These are phyloP conservation scores for Meloe dianella DNA, from an alignment of 2,888 invertebrate species.

Conservation along the genomic window DNA sequence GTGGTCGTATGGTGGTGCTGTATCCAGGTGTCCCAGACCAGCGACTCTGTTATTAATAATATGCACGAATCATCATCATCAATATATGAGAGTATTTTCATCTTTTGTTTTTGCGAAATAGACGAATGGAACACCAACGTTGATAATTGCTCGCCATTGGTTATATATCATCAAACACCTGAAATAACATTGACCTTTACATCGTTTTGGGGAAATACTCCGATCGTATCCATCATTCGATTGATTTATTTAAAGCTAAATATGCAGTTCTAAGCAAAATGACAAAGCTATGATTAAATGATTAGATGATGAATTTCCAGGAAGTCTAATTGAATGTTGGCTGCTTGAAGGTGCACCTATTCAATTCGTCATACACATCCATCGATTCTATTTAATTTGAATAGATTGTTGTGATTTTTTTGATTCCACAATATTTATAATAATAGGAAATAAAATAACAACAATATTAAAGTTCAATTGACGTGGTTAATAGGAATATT, in stretches of 20 bases:
- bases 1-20: slow-evolving; percentile 31
- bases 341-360: background rate
- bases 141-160: slow-evolving; percentile 44
- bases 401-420: background rate
- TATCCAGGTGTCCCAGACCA: slow-evolving; percentile 35
- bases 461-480: slow-evolving; percentile 8
- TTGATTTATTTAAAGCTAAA: slow-evolving; percentile 18
- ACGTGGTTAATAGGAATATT: background rate
- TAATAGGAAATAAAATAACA: background rate
- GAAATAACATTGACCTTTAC: slow-evolving; percentile 40
- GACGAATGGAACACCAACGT: slow-evolving; percentile 49
- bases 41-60: slow-evolving; percentile 29
- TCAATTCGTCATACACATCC: background rate
- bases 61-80: slow-evolving; percentile 39
- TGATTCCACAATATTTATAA: background rate
- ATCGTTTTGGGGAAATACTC: background rate
- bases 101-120: slow-evolving; percentile 40
- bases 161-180: slow-evolving; percentile 42
- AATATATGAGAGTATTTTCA: slow-evolving; percentile 12
- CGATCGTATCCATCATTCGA: background rate
- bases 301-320: background rate
- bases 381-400: background rate
- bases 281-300: slow-evolving; percentile 6
- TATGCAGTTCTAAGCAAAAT: background rate
- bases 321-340: background rate